A percentile compares a stretch with the other conserved stretches of the same genome.
These are phyloP conservation scores for Mandrillus leucophaeus DNA, from an alignment of 2,113 vertebrate genomes.

Conservation along the genomic window DNA sequence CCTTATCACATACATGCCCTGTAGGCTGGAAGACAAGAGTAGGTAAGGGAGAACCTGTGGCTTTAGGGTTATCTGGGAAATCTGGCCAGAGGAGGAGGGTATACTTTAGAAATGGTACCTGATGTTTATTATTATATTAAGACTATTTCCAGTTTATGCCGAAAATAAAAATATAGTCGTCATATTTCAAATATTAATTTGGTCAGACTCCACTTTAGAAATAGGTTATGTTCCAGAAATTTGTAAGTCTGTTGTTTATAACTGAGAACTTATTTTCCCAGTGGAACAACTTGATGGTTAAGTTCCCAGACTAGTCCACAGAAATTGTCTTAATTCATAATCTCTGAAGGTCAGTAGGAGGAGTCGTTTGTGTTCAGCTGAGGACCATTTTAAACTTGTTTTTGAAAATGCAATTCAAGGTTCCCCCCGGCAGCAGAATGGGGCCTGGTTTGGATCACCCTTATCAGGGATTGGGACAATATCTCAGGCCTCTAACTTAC, in stretches of 20 bases:
- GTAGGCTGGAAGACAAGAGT: neutral
- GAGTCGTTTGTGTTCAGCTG: neutral
- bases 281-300: neutral
- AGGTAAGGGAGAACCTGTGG: neutral
- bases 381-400: neutral
- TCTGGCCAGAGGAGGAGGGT: neutral
- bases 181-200: neutral
- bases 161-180: neutral
- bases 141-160: neutral
- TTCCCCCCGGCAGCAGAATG: neutral
- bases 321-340: neutral
- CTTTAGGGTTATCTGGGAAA: neutral
- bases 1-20: neutral
- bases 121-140: neutral
- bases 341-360: neutral
- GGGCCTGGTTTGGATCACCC: neutral
- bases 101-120: neutral
- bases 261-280: neutral
- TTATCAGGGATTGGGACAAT: too few relatives aligned
- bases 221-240: neutral
- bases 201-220: neutral
- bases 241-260: neutral
- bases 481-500: neutral
- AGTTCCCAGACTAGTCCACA: neutral
- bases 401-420: neutral